Percentiles rank a stretch among this genome's conserved stretches.
Conservation (phyloP, 1,140 invertebrate genomes). For the Bombus terrestris region DNA sequence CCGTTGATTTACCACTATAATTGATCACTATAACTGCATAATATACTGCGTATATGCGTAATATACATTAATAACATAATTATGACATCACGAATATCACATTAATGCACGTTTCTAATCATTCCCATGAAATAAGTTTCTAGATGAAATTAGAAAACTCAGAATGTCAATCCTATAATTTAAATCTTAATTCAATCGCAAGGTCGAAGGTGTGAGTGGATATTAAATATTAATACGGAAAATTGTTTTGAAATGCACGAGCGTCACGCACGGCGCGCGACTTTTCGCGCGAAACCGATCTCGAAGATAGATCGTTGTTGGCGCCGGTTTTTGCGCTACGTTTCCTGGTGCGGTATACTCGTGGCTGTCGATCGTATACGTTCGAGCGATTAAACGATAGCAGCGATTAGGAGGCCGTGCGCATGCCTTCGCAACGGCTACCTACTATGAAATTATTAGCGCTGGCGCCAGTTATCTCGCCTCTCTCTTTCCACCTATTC, state of each 20-base stretch:
- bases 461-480: constrained; percentile 66
- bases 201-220: background rate
- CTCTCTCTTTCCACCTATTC: constrained; percentile 37
- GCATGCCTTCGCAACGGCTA: constrained; percentile 58
- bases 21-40: too few species aligned
- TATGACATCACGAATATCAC: too few species aligned
- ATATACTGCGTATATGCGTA: too few species aligned
- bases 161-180: too few species aligned
- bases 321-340: constrained; percentile 25
- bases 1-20: too few species aligned
- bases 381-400: constrained; percentile 65
- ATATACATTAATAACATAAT: too few species aligned
- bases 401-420: constrained; percentile 60
- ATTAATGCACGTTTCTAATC: too few species aligned
- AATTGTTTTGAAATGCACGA: background rate
- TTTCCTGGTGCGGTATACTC: constrained; percentile 36
- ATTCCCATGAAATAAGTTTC: too few species aligned
- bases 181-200: too few species aligned
- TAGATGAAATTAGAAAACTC: too few species aligned
- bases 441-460: constrained; percentile 68
- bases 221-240: background rate
- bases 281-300: constrained; percentile 26
- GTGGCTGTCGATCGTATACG: constrained; percentile 31
- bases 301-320: constrained; percentile 14
- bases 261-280: background rate